phyloP scores from a whole-genome alignment of 2,888 invertebrate genomes.

The Nysson spinosus region DNA sequence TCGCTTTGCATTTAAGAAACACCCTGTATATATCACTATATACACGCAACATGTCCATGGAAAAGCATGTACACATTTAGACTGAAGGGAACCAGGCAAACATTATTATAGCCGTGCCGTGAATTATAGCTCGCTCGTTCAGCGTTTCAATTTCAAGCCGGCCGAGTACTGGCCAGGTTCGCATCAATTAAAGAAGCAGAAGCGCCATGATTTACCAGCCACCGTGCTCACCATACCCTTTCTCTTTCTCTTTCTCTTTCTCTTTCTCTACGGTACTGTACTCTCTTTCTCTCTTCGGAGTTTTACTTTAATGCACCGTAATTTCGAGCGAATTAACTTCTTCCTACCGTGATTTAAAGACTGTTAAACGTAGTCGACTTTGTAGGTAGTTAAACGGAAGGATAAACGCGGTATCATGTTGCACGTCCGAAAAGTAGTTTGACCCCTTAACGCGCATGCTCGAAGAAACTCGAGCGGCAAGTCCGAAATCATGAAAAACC shows the following conservation, averaged over 20 bases:
- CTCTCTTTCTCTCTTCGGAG: not conserved
- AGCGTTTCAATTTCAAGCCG: conserved; percentile 53
- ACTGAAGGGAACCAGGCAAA: conserved; percentile 31
- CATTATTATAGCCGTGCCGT: conserved; percentile 52
- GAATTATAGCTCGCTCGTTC: conserved; percentile 55
- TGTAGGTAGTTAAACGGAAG: too few relatives aligned
- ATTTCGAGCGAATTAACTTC: too few relatives aligned
- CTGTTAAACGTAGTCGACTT: too few relatives aligned
- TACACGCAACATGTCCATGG: conserved; percentile 10
- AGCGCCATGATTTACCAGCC: conserved; percentile 17
- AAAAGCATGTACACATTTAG: conserved; percentile 16
- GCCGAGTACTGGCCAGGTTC: conserved; percentile 23
- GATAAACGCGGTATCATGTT: too few relatives aligned
- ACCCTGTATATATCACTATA: not conserved
- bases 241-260: not conserved
- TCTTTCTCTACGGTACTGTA: too few relatives aligned
- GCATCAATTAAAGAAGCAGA: conserved; percentile 53
- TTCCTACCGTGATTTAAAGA: too few relatives aligned
- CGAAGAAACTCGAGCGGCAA: too few relatives aligned
- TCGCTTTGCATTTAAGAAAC: too few relatives aligned
- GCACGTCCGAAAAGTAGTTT: too few relatives aligned
- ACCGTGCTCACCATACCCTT: not conserved
- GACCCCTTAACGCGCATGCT: too few relatives aligned
- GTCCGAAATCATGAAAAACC: too few relatives aligned
- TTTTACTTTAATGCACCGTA: too few relatives aligned